Evolutionary conservation across 2,113 vertebrate genomes (phyloP), one percentile per base, ranked within the genome.

Genomic region (Scopus umbretta): DNA sequence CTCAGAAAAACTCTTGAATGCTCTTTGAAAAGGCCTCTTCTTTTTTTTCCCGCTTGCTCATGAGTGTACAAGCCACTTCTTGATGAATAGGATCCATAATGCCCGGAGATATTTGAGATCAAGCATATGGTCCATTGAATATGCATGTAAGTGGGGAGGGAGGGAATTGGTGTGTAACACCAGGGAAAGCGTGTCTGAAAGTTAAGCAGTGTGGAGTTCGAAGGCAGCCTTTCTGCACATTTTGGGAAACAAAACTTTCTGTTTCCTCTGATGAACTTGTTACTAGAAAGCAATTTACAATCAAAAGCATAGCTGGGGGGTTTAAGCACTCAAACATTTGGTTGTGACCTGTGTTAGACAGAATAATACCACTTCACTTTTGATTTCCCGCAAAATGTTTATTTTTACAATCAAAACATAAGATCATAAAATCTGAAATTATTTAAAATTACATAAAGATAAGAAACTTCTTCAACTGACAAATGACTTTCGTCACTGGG

Each of bases 111-210:
- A 96, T 92, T 94, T 91, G 95, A 94, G 90, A 96, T 96, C 83
- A 89, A 96, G 79, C 94, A 95, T 93, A 97, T 88, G 93, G 96
- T 87, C 78, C 68, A 78, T 86, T 97, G 97, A 97, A 97, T 97
- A 96, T 95, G 93, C 90, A 96, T 96, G 86, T 49, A 36, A 94
- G 63, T 0, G 0, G 32, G 65, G 88, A 0, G 85, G 86, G 82
- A 86, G 62, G 56, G 86, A 88, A 59, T 22, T 84, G 49, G 14
- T 80, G 86, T 32, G 67, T 50, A 13, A 92, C 50, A 10, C 53
- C 38, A 12, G 70, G 65, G 67, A 84, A 65, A 94, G 80, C 7
- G 7, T 70, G 45, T 53, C 92, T 78, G 88, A 56, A 93, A 94
- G 85, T 59, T 95, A 93, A 87, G 38, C 67, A 80, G 61, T 0